Evolutionary conservation across 2,113 vertebrate genomes (phyloP).

Genomic region (cat (Felis catus)): DNA sequence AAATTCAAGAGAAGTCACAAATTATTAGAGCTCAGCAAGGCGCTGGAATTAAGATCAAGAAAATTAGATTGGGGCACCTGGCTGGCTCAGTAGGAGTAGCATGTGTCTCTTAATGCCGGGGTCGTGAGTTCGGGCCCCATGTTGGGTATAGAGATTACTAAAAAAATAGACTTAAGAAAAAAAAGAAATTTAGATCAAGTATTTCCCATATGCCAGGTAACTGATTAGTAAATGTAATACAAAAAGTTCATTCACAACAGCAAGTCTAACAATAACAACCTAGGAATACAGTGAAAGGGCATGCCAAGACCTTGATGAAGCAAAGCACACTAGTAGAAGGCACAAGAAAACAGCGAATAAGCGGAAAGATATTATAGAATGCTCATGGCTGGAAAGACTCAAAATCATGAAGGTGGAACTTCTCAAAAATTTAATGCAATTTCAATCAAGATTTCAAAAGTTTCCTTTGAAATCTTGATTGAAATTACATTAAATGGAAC

Average conservation of each 20-base stretch:
- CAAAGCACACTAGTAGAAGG: neutral
- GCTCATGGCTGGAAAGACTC: neutral
- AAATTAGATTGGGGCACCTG: neutral
- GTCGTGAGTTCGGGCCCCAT: neutral
- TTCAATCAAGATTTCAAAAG: neutral
- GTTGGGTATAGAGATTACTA: neutral
- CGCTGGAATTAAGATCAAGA: neutral
- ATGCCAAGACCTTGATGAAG: neutral
- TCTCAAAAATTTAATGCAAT: neutral
- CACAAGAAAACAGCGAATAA: neutral
- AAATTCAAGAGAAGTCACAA: neutral
- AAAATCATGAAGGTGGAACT: neutral
- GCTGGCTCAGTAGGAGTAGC: neutral
- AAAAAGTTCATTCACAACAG: neutral
- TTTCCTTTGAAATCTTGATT: neutral
- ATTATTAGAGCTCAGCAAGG: neutral
- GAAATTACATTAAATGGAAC: neutral
- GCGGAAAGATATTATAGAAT: neutral
- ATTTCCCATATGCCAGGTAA: neutral
- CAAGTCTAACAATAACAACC: neutral
- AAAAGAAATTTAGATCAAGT: neutral
- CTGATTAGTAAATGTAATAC: neutral
- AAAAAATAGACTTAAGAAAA: neutral
- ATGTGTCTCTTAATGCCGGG: neutral
- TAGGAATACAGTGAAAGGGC: constrained; percentile 13